A percentile compares a stretch with the other conserved stretches of the same genome.
Conservation (phyloP, 2,113 vertebrate species). For the Enhydra lutris region DNA sequence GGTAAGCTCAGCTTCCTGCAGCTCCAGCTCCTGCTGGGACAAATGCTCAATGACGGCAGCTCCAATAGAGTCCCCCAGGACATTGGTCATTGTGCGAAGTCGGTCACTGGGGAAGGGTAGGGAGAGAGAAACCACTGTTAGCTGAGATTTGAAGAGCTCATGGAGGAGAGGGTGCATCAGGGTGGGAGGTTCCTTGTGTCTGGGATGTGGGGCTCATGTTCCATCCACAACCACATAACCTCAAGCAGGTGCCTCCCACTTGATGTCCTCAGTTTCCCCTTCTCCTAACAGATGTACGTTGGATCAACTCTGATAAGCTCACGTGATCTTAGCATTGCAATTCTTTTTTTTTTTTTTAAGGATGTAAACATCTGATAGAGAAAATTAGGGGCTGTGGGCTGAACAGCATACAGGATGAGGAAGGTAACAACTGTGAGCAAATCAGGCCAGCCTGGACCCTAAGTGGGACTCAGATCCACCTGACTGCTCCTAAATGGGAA, state of each 20-base stretch:
- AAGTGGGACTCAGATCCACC: not conserved
- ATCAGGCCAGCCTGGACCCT: not conserved
- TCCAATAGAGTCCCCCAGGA: conserved; percentile 95
- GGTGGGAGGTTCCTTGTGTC: not conserved
- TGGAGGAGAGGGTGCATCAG: not conserved
- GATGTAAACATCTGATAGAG: not conserved
- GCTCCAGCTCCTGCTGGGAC: conserved; percentile 90
- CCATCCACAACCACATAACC: not conserved
- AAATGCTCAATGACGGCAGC: conserved; percentile 95
- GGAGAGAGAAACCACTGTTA: not conserved
- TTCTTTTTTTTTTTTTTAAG: not conserved
- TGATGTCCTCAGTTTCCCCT: not conserved
- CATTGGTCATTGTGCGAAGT: conserved; percentile 94
- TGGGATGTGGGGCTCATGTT: not conserved
- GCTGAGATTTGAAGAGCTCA: not conserved
- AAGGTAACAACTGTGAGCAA: not conserved
- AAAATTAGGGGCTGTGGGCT: not conserved
- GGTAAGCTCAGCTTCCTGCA: conserved; percentile 87
- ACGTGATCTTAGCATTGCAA: not conserved
- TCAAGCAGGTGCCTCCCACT: not conserved
- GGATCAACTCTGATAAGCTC: not conserved
- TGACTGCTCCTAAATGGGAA: not conserved
- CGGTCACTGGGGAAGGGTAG: conserved; percentile 87
- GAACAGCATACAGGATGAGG: not conserved
- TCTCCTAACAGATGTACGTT: not conserved